Conservation (phyloP, 1,140 invertebrate species). For the Bombus waltoni region DNA sequence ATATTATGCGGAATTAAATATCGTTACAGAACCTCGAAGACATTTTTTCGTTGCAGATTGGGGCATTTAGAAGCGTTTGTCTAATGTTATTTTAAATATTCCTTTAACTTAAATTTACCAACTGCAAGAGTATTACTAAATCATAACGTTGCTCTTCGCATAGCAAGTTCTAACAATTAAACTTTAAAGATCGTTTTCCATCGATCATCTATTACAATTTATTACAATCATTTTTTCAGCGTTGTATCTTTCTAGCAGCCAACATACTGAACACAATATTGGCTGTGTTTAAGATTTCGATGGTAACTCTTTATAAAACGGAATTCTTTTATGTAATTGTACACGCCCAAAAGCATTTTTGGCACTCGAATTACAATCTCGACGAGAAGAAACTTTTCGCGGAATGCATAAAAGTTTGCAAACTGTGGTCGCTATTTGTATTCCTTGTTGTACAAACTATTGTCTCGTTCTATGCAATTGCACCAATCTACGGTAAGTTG, state of each 20-base stretch:
- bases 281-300: constrained; percentile 40
- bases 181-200: no score
- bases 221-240: constrained; percentile 18
- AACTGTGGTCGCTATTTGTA: constrained; percentile 26
- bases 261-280: constrained; percentile 30
- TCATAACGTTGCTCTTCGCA: no score
- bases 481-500: background rate
- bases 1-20: no score
- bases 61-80: no score
- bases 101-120: no score
- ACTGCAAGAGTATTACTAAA: no score
- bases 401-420: constrained; percentile 25
- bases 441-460: constrained; percentile 3
- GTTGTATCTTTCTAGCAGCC: constrained; percentile 23
- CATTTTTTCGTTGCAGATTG: no score
- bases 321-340: constrained; percentile 23
- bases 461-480: background rate
- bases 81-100: no score
- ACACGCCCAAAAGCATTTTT: constrained; percentile 55
- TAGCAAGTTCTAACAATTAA: no score
- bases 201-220: no score
- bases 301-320: constrained; percentile 2
- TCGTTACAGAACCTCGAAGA: no score
- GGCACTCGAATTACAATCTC: constrained; percentile 45
- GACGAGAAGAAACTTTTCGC: constrained; percentile 29